Base-by-base conservation (phyloP, 2,797 vertebrate species). In the Sphaeramia orbicularis region DNA sequence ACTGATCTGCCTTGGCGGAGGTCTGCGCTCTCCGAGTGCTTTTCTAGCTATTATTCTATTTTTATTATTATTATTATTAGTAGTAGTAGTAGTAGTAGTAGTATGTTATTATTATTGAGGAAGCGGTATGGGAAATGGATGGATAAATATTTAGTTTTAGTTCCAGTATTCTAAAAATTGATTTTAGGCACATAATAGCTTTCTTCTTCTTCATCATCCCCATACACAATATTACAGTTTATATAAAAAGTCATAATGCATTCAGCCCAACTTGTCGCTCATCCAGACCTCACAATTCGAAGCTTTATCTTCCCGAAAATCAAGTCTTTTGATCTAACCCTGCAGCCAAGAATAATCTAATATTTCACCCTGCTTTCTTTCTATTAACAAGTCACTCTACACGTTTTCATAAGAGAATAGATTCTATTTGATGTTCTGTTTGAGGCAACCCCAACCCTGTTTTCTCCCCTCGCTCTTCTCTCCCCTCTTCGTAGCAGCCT, bases 341-440 rank as follows among this genome's bases (percentile, higher is more conserved):
- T 14, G 21, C 43, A 80, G 59, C 64, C 10, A 36, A 64, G 62
- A 81, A 64, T 76, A 65, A 71, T 64, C 63, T 53, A 6, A 49
- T 40, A 37, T 58, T 54, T 58, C 19, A 6, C 64, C 35, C 71
- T 70, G 81, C 83, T 77, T 64, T 67, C 49, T 62, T 82, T 2
- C 65, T 50, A 60, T 76, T 76, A 84, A 73, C 65, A 66, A 61
- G 61, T 66, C 56, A 63, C 30, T 52, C 49, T 43, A 24, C 63
- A 10, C 65, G 35, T 62, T 43, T 78, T 80, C 49, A 78, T 74
- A 67, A 35, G 52, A 44, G 52, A 73, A 69, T 47, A 16, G 15
- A 61, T 51, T 37, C 62, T 76, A 71, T 91, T 87, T 89, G 78
- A 90, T 87, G 68, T 84, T 75, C 60, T 49, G 24, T 69, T 80